Conservation (phyloP, 2,113 vertebrate genomes). For the Cariama cristata region DNA sequence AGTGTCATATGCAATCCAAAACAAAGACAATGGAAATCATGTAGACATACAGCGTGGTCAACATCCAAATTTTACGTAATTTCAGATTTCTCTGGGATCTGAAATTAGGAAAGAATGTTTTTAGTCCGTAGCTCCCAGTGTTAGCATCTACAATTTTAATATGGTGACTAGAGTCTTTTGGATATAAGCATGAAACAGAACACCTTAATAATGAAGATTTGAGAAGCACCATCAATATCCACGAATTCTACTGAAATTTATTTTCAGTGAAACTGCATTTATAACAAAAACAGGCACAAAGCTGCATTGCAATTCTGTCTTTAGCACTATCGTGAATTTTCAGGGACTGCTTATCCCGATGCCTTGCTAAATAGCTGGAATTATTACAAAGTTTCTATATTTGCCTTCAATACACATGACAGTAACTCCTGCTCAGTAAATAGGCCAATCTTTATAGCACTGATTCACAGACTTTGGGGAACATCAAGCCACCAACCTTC, state of each 20-base stretch:
- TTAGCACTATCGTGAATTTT: not conserved
- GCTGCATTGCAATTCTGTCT: accelerated
- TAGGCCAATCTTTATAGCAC: not conserved
- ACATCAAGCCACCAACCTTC: not conserved
- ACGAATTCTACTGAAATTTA: not conserved
- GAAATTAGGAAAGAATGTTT: not conserved
- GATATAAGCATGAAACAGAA: not conserved
- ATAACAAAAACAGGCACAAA: not conserved
- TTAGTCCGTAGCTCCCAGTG: not conserved
- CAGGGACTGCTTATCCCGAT: not conserved
- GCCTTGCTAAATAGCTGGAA: not conserved
- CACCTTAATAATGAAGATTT: not conserved
- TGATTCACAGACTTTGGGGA: not conserved
- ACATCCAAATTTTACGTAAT: not conserved
- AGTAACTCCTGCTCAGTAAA: not conserved
- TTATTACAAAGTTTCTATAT: not conserved
- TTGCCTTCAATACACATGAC: not conserved
- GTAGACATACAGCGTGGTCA: not conserved
- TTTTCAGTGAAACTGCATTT: not conserved
- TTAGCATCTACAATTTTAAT: not conserved
- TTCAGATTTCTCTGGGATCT: not conserved
- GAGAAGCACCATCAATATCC: not conserved
- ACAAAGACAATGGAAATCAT: not conserved
- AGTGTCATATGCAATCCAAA: not conserved
- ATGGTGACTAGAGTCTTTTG: not conserved